A percentile compares a stretch with the other conserved stretches of the same genome.
Conservation (phyloP, 2,888 invertebrate genomes). For the Oscheius sp. region DNA sequence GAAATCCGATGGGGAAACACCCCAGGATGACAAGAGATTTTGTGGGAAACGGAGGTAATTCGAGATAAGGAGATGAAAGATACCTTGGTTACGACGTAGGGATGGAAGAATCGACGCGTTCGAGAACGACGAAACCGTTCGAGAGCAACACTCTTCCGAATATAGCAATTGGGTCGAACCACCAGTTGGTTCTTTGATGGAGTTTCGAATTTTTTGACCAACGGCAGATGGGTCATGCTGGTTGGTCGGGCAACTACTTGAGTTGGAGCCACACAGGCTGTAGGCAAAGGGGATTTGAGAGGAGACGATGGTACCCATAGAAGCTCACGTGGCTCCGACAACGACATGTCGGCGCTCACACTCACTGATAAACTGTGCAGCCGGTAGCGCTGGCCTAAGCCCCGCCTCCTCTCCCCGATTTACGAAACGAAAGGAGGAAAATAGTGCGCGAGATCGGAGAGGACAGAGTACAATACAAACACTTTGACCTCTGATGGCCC, state of each 20-base stretch:
- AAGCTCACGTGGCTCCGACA: conserved; percentile 22
- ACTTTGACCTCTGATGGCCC: conserved; percentile 21
- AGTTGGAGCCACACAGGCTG: conserved; percentile 12
- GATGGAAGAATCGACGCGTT: conserved; percentile 55
- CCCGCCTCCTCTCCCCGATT: conserved; percentile 10
- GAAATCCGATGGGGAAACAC: neutral
- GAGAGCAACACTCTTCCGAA: conserved; percentile 37
- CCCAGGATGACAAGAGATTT: conserved; percentile 1
- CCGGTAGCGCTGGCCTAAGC: conserved; percentile 16
- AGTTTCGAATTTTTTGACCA: neutral
- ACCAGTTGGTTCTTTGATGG: conserved; percentile 44
- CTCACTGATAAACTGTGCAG: conserved; percentile 31
- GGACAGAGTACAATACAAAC: conserved; percentile 9
- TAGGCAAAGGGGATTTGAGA: conserved; percentile 25
- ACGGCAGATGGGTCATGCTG: conserved; percentile 24
- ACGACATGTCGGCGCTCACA: conserved; percentile 24
- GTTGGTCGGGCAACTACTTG: conserved; percentile 19
- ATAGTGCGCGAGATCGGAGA: conserved; percentile 4
- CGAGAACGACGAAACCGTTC: conserved; percentile 44
- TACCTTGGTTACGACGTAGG: conserved; percentile 43
- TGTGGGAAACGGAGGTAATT: conserved; percentile 14
- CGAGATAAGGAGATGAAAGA: neutral
- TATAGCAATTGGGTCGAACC: conserved; percentile 36
- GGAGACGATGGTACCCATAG: conserved; percentile 15
- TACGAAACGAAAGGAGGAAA: conserved; percentile 15